Conservation (phyloP, 2,113 vertebrate genomes). For the Dermatemys mawii region DNA sequence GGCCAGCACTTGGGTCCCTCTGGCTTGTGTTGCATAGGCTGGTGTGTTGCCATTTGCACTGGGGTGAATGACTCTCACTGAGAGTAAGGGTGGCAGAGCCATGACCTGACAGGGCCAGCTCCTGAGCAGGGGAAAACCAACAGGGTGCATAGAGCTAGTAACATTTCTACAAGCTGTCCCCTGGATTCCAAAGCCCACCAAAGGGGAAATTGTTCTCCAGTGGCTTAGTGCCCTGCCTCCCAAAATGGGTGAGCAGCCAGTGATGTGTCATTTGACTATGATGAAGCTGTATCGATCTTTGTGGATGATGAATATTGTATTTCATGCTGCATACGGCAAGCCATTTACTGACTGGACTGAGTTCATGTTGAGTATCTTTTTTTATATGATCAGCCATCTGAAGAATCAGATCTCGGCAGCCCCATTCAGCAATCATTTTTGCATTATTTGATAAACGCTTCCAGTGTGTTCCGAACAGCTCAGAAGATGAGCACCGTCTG, state of each 20-base stretch:
- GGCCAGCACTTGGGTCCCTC: not conserved
- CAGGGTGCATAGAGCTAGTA: not conserved
- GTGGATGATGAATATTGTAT: not conserved
- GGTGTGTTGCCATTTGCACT: not conserved
- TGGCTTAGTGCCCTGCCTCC: not conserved
- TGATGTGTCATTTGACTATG: not conserved
- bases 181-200: not conserved
- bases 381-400: not conserved
- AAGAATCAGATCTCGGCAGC: not conserved
- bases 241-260: not conserved
- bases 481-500: not conserved
- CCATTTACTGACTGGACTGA: conserved; percentile 52
- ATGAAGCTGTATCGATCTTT: conserved; percentile 48
- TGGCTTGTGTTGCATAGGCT: not conserved
- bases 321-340: conserved; percentile 8
- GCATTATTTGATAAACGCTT: not conserved
- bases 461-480: not conserved
- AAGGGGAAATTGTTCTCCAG: not conserved
- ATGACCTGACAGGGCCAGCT: not conserved
- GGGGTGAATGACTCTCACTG: not conserved
- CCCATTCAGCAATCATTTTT: not conserved
- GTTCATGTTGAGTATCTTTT: conserved; percentile 3
- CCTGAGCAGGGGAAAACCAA: not conserved
- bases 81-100: not conserved
- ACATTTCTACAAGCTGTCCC: not conserved